These are phyloP conservation scores for Poicephalus gulielmi DNA, from an alignment of 2,113 vertebrate species.

Conservation along the genomic window DNA sequence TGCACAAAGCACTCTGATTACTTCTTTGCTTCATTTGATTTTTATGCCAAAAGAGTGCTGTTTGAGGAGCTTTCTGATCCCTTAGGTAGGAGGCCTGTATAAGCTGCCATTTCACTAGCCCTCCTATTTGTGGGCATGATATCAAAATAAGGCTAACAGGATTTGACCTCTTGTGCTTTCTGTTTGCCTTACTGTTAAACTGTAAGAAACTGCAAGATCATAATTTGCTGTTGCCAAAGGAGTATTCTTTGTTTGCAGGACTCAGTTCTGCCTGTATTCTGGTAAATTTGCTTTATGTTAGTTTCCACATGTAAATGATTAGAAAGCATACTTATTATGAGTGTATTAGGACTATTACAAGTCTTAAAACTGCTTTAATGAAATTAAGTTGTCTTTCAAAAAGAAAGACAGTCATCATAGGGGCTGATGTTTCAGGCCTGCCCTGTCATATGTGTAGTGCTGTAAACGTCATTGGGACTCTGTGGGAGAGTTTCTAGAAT, in stretches of 20 bases:
- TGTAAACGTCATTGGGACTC: not conserved
- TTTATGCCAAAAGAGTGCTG: not conserved
- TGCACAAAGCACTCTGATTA: slow-evolving; percentile 8
- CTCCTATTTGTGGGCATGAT: not conserved
- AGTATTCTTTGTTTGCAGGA: not conserved
- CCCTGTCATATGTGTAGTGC: not conserved
- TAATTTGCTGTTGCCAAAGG: not conserved
- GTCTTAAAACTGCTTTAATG: not conserved
- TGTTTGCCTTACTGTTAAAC: not conserved
- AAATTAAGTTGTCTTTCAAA: not conserved
- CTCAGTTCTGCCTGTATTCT: not conserved
- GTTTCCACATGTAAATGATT: not conserved
- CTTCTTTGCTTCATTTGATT: not conserved
- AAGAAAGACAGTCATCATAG: not conserved
- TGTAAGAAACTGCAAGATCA: not conserved
- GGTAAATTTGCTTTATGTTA: not conserved
- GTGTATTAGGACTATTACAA: not conserved
- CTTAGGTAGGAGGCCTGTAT: not conserved
- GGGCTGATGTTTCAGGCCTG: not conserved
- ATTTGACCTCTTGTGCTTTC: not conserved
- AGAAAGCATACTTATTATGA: not conserved
- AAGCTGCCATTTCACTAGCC: not conserved
- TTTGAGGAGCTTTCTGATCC: not conserved
- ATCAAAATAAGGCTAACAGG: not conserved
- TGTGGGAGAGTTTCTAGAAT: not conserved